Evolutionary conservation across 2,888 invertebrate genomes (phyloP).

Genomic region (Lamellibrachia satsuma): DNA sequence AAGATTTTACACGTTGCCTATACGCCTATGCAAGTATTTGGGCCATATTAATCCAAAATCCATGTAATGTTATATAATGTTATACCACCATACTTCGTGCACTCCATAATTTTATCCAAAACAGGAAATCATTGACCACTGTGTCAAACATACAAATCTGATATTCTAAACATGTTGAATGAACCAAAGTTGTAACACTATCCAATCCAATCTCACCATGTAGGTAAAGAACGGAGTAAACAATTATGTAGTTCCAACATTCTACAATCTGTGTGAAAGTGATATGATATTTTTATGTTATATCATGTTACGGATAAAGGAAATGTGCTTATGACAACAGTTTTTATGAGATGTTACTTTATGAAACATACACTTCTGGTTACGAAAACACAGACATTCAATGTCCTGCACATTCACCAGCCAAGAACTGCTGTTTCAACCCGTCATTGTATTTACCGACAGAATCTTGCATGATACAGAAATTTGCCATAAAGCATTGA

Average conservation of each 20-base stretch:
- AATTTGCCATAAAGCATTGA: neutral
- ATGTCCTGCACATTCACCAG: constrained; percentile 5
- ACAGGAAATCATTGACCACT: constrained; percentile 11
- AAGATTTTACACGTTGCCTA: neutral
- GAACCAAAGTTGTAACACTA: neutral
- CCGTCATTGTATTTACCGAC: neutral
- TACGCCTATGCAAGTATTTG: neutral
- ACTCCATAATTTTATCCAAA: neutral
- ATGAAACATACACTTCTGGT: neutral
- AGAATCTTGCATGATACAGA: neutral
- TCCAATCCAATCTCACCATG: neutral
- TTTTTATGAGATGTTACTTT: constrained; percentile 13
- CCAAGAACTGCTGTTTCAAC: neutral
- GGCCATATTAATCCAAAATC: neutral
- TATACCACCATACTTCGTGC: constrained; percentile 7
- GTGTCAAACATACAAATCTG: neutral
- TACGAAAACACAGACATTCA: constrained; percentile 7
- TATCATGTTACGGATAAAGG: neutral
- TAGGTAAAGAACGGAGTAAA: neutral
- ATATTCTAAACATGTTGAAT: constrained; percentile 17
- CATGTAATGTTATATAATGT: neutral
- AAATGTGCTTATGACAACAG: neutral
- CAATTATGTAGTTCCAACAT: constrained; percentile 13
- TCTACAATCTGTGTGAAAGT: constrained; percentile 11
- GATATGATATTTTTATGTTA: constrained; percentile 14